A percentile compares a stretch with the other conserved stretches of the same genome.
Conservation (phyloP, 2,113 vertebrate genomes). For the Seriola dumerili region DNA sequence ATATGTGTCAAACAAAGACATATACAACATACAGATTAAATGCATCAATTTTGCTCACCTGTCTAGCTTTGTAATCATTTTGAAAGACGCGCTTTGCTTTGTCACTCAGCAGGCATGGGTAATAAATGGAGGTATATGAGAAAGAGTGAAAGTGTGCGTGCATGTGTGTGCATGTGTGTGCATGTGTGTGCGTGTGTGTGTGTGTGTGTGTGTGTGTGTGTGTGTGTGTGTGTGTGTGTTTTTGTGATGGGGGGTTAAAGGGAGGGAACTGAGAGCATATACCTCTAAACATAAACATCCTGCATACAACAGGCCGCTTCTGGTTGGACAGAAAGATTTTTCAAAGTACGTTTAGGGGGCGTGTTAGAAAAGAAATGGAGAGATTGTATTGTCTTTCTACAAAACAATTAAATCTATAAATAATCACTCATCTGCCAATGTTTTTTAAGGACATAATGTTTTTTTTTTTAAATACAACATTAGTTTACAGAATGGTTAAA, state of each 20-base stretch:
- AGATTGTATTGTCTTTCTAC: slow-evolving; percentile 9
- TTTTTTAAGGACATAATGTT: background rate
- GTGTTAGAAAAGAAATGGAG: slow-evolving; percentile 44
- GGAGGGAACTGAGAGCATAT: slow-evolving; percentile 74
- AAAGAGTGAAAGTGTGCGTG: slow-evolving; percentile 71
- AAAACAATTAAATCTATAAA: slow-evolving; percentile 33
- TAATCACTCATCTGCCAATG: slow-evolving; percentile 19
- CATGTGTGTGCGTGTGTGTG: slow-evolving; percentile 46
- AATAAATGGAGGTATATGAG: slow-evolving; percentile 74
- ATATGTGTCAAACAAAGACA: background rate
- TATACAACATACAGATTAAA: slow-evolving; percentile 28
- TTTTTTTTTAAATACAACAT: slow-evolving; percentile 23
- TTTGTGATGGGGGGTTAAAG: slow-evolving; percentile 40
- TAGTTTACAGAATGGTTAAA: slow-evolving; percentile 26
- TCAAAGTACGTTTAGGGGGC: slow-evolving; percentile 67
- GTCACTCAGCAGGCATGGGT: slow-evolving; percentile 62
- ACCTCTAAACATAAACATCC: slow-evolving; percentile 80
- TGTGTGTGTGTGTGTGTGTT: slow-evolving; percentile 10
- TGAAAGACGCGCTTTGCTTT: slow-evolving; percentile 71
- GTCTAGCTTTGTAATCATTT: slow-evolving; percentile 87
- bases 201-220: slow-evolving; percentile 20
- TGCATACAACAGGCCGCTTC: slow-evolving; percentile 67
- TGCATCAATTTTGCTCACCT: slow-evolving; percentile 80
- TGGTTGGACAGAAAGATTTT: slow-evolving; percentile 83
- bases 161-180: slow-evolving; percentile 35